A percentile compares a stretch with the other conserved stretches of the same genome.
Conservation (phyloP, 2,888 invertebrate species). For the Chelonus formosanus region DNA sequence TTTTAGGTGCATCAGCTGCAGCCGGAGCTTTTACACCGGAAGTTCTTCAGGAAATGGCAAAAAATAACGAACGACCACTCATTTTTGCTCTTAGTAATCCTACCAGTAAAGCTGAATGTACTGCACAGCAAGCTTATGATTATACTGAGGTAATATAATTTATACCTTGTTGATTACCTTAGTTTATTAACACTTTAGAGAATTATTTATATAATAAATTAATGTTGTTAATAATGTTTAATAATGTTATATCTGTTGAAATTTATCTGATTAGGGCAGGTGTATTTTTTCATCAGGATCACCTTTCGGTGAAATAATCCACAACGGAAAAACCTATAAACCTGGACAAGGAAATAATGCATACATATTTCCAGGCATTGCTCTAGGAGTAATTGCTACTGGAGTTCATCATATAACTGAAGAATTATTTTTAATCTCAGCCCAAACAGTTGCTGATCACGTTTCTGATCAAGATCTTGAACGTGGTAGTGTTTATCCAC, state of each 20-base stretch:
- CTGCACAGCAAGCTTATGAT: conserved; percentile 93
- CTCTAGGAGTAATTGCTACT: conserved; percentile 91
- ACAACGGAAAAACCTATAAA: conserved; percentile 80
- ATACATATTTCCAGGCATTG: conserved; percentile 96
- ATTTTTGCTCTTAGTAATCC: conserved; percentile 98
- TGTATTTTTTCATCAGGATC: conserved; percentile 96
- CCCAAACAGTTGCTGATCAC: conserved; percentile 86
- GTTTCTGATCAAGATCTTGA: conserved; percentile 85
- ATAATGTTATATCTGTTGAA: no score
- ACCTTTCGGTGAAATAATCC: conserved; percentile 87
- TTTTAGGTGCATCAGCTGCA: conserved; percentile 87
- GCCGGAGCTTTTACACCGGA: conserved; percentile 90
- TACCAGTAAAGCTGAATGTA: conserved; percentile 97
- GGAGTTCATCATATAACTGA: conserved; percentile 94
- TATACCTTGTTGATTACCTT: background rate
- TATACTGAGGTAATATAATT: conserved; percentile 76
- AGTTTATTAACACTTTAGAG: no score
- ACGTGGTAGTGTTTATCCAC: conserved; percentile 92
- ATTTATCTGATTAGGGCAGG: conserved; percentile 74
- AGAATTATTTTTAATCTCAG: conserved; percentile 92
- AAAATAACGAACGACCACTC: conserved; percentile 86
- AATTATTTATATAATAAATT: no score
- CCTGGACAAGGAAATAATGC: conserved; percentile 99
- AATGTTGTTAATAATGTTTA: no score
- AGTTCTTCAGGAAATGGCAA: conserved; percentile 86